Evolutionary conservation across 2,888 invertebrate species (phyloP).

Genomic region (Volucella inanis): DNA sequence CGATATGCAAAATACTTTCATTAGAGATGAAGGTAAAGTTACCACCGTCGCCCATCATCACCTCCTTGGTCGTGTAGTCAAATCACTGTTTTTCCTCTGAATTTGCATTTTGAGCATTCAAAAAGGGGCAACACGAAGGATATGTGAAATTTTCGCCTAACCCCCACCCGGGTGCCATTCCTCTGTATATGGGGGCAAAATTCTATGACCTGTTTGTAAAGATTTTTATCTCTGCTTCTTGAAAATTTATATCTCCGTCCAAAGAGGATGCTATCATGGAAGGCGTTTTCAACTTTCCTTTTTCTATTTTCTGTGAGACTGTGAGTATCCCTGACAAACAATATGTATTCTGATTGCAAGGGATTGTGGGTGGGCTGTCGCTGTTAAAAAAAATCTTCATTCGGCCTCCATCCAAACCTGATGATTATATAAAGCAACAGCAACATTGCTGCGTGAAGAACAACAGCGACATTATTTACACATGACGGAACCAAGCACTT

Average conservation of each 20-base stretch:
- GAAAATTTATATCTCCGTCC: conserved; percentile 48
- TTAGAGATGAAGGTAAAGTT: conserved; percentile 39
- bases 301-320: background rate
- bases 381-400: background rate
- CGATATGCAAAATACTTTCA: conserved; percentile 68
- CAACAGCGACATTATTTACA: conserved; percentile 76
- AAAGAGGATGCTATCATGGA: conserved; percentile 43
- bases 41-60: conserved; percentile 31
- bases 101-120: conserved; percentile 62
- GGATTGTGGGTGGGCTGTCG: conserved; percentile 5
- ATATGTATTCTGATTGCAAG: conserved; percentile 62
- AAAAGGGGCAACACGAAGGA: conserved; percentile 40
- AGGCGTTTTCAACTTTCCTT: conserved; percentile 30
- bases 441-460: conserved; percentile 59
- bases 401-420: background rate
- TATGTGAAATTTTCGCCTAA: conserved; percentile 45
- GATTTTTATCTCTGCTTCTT: conserved; percentile 62
- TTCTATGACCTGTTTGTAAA: conserved; percentile 60
- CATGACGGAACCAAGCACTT: conserved; percentile 77
- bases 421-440: conserved; percentile 31
- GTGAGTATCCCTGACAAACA: conserved; percentile 59
- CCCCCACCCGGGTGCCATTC: background rate
- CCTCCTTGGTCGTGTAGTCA: background rate
- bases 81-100: conserved; percentile 34
- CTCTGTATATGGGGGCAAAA: conserved; percentile 4